Base-by-base conservation (phyloP, 1,140 invertebrate species). In the Drosophila eugracilis region DNA sequence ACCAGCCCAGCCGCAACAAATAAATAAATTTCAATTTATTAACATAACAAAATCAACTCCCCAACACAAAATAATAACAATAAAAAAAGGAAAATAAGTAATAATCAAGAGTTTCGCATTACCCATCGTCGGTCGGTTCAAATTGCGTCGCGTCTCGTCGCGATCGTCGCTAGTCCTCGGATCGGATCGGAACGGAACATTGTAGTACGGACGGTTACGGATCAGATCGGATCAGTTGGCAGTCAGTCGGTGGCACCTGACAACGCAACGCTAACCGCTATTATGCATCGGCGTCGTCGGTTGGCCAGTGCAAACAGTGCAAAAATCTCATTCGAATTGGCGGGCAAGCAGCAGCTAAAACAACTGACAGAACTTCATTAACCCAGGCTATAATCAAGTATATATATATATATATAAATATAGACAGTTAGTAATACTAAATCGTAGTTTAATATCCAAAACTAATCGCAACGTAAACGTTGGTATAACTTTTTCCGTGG, bases 271-370 rank as follows among this genome's bases (percentile, higher is more conserved):
- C 26, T 30, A 65, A 67, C 59, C 55, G 73, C 79, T 63, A 69
- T 77, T 85, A 85, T 83, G 81, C 78, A 78, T 90, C 83, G 88
- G 62, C 71, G 75, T 75, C 77, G 83, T 72, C 65, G 77, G 32
- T 48, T 75, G 62, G 53, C 75, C 47, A 66, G 75, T 59, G 72
- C 73, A 30, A 66, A 45, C 47, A 66, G 75, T 59, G 72, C 73
- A 30, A 66, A 45, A 75, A 81, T 78, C 74, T 71, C 78, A 63
- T 73, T 73, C 45, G 77, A 89, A 88, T 67, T 67, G 65, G 83
- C 77, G 75, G 78, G 75, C 67, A 71, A 67, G 42, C 52, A 77
- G 52, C 67, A 83, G 62, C 44, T 70, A 41, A 48, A 69, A 69
- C 54, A 54, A 72, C 55, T 62, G 55, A 73, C 71, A 75, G 55